Evolutionary conservation across 2,797 vertebrate genomes (phyloP).

Genomic region (Nannoperca australis): DNA sequence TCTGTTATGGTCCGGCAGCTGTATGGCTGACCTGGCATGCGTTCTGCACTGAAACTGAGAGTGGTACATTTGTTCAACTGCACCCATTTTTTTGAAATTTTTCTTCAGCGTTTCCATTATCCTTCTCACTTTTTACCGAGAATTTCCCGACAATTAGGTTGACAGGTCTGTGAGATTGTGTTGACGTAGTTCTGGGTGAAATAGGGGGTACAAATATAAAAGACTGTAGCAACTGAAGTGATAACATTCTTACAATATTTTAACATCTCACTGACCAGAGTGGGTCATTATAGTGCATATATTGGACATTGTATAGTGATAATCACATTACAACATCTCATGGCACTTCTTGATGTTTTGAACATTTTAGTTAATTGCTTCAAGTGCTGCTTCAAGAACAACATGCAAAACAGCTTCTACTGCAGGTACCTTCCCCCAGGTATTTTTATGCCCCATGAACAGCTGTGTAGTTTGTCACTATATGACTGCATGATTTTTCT

Average conservation of each 20-base stretch:
- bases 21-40: slow-evolving; percentile 34
- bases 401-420: slow-evolving; percentile 1
- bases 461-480: slow-evolving; percentile 19
- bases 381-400: background rate
- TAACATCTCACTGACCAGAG: background rate
- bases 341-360: background rate
- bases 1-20: slow-evolving; percentile 41
- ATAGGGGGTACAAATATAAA: slow-evolving; percentile 15
- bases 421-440: slow-evolving; percentile 15
- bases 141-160: background rate
- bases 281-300: slow-evolving; percentile 6
- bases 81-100: slow-evolving; percentile 19
- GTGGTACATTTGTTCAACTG: slow-evolving; percentile 32
- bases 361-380: slow-evolving; percentile 1
- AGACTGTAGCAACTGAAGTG: background rate
- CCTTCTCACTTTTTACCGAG: slow-evolving; percentile 17
- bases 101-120: slow-evolving; percentile 6
- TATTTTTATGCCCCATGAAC: background rate
- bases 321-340: slow-evolving; percentile 8
- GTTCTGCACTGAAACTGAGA: slow-evolving; percentile 23
- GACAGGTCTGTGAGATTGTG: slow-evolving; percentile 15
- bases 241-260: background rate
- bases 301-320: background rate
- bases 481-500: slow-evolving; percentile 6
- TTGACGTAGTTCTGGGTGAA: background rate